These are phyloP conservation scores for Euwallacea fornicatus DNA, from an alignment of 1,140 invertebrate species.

Conservation along the genomic window DNA sequence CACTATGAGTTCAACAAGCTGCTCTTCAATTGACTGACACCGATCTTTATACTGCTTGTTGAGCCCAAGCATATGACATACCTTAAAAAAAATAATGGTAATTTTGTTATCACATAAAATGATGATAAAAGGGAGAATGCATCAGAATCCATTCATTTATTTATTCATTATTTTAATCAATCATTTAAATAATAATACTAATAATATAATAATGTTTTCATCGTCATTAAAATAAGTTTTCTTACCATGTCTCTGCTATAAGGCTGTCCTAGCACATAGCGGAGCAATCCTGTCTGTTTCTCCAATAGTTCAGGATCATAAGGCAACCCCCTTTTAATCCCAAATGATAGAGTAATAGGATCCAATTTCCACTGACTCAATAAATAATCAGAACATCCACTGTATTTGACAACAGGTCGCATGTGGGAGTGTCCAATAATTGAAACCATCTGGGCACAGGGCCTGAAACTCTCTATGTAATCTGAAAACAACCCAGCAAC, in stretches of 20 bases:
- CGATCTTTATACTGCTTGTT: constrained; percentile 88
- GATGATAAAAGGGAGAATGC: too few species aligned
- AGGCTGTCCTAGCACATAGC: constrained; percentile 92
- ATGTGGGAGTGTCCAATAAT: constrained; percentile 88
- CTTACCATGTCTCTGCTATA: constrained; percentile 93
- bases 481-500: constrained; percentile 80
- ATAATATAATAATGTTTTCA: too few species aligned
- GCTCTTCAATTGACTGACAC: constrained; percentile 88
- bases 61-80: constrained; percentile 86
- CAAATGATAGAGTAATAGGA: constrained; percentile 79
- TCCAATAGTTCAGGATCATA: constrained; percentile 88
- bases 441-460: constrained; percentile 92
- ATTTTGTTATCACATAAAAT: neutral
- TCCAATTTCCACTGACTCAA: constrained; percentile 92
- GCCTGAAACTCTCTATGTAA: constrained; percentile 90
- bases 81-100: neutral
- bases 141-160: too few species aligned
- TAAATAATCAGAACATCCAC: constrained; percentile 84
- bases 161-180: neutral
- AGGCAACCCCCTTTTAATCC: constrained; percentile 84
- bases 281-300: constrained; percentile 83
- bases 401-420: constrained; percentile 92
- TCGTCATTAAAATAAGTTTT: too few species aligned
- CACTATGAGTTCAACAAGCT: constrained; percentile 89
- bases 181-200: neutral